These are phyloP conservation scores for Acanthococcus lagerstroemiae DNA, from an alignment of 2,888 invertebrate species.

Conservation along the genomic window DNA sequence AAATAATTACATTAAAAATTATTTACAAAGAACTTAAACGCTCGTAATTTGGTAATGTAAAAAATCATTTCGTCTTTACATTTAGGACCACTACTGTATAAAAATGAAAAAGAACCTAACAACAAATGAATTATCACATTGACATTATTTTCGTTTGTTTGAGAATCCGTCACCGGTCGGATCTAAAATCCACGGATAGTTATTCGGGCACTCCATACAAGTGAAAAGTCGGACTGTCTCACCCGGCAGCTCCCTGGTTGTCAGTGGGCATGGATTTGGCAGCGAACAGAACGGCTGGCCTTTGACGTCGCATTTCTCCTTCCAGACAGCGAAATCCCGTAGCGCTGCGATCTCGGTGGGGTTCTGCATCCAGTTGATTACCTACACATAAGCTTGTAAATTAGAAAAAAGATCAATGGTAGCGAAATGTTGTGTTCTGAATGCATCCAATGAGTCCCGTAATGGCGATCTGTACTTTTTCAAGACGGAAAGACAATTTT, in stretches of 20 bases:
- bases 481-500: no score
- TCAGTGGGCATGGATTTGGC: conserved; percentile 82
- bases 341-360: conserved; percentile 77
- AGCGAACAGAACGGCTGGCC: conserved; percentile 86
- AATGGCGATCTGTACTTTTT: no score
- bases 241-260: conserved; percentile 80
- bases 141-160: not conserved
- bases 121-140: conserved; percentile 5
- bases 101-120: not conserved
- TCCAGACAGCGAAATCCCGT: conserved; percentile 89
- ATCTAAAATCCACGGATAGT: conserved; percentile 90
- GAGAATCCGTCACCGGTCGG: conserved; percentile 89
- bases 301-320: conserved; percentile 88
- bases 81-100: not conserved
- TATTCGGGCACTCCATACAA: conserved; percentile 91
- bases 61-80: no score
- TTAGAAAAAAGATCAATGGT: no score
- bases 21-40: no score
- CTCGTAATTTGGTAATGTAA: no score
- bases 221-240: conserved; percentile 86
- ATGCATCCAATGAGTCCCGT: not conserved
- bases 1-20: conserved; percentile 22
- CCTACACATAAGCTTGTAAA: conserved; percentile 45
- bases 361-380: conserved; percentile 93
- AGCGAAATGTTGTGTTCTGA: not conserved